A percentile compares a stretch with the other conserved stretches of the same genome.
Conservation (phyloP, 1,140 invertebrate genomes). For the Drosophila teissieri region DNA sequence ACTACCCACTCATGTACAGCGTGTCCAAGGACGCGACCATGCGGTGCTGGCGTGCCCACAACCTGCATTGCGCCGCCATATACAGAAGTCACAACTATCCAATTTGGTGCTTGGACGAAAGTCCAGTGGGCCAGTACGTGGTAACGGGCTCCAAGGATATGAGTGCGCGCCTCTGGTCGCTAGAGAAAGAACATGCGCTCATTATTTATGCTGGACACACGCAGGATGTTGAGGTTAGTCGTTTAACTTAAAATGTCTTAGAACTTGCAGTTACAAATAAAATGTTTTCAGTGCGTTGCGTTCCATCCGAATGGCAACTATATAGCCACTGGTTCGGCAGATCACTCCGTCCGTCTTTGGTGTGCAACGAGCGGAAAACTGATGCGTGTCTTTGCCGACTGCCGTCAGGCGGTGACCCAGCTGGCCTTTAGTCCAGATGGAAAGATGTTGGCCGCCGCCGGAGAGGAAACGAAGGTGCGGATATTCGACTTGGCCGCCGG, state of each 20-base stretch:
- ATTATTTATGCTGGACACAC: slow-evolving; percentile 93
- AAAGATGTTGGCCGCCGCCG: slow-evolving; percentile 91
- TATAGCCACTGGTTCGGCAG: slow-evolving; percentile 91
- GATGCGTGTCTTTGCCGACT: slow-evolving; percentile 92
- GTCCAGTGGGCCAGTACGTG: slow-evolving; percentile 90
- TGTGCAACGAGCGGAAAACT: slow-evolving; percentile 87
- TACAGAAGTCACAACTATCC: slow-evolving; percentile 93
- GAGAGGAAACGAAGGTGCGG: slow-evolving; percentile 87
- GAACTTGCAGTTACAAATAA: neutral
- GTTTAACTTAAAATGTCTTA: too few species aligned
- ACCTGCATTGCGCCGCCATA: slow-evolving; percentile 88
- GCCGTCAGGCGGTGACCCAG: slow-evolving; percentile 89
- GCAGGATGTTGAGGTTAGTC: slow-evolving; percentile 90
- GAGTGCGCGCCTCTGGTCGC: slow-evolving; percentile 94
- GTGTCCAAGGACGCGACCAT: slow-evolving; percentile 92
- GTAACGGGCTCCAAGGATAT: slow-evolving; percentile 93
- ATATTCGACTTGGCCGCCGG: slow-evolving; percentile 87
- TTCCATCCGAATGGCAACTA: slow-evolving; percentile 94
- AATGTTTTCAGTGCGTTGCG: slow-evolving; percentile 86
- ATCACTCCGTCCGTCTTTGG: slow-evolving; percentile 92
- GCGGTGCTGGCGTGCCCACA: slow-evolving; percentile 89
- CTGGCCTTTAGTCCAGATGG: slow-evolving; percentile 93
- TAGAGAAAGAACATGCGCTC: slow-evolving; percentile 91
- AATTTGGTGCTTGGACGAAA: slow-evolving; percentile 93
- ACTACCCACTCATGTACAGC: slow-evolving; percentile 88